A percentile compares a stretch with the other conserved stretches of the same genome.
phyloP scores from a whole-genome alignment of 2,113 vertebrate genomes.

The Myodes glareolus region DNA sequence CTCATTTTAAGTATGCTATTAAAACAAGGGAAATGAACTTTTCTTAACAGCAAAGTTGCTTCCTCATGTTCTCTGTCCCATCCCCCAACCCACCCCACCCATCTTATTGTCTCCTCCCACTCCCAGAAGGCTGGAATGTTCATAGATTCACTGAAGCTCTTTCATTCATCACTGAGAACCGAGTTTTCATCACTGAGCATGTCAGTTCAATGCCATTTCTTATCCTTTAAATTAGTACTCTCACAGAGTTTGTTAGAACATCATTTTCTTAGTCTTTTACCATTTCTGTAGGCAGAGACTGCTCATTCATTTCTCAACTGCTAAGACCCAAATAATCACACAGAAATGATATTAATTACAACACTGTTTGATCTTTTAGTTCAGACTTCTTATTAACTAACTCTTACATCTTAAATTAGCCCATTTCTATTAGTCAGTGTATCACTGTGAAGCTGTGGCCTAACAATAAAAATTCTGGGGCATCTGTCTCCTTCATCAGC shows the following conservation, averaged over 20 bases:
- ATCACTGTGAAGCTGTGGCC: too few species aligned
- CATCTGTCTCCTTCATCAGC: too few species aligned
- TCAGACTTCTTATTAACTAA: too few species aligned
- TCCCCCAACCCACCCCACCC: neutral
- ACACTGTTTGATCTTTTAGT: too few species aligned
- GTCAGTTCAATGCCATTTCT: neutral
- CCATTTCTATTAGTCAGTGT: too few species aligned
- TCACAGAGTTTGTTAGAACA: neutral
- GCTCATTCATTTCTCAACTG: too few species aligned
- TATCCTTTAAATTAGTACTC: neutral
- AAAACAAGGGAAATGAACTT: neutral
- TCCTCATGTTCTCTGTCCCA: neutral
- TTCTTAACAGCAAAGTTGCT: neutral
- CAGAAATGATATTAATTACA: too few species aligned
- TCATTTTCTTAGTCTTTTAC: neutral
- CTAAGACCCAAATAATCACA: too few species aligned
- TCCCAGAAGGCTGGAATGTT: neutral
- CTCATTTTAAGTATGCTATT: conserved; percentile 1
- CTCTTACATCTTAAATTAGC: too few species aligned
- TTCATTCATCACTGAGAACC: neutral
- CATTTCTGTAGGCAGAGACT: too few species aligned
- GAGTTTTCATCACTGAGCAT: neutral
- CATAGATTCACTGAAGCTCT: neutral
- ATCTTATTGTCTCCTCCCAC: too few species aligned
- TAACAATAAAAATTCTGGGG: too few species aligned